Conservation (phyloP, 2,113 vertebrate genomes). For the Fulica atra region DNA sequence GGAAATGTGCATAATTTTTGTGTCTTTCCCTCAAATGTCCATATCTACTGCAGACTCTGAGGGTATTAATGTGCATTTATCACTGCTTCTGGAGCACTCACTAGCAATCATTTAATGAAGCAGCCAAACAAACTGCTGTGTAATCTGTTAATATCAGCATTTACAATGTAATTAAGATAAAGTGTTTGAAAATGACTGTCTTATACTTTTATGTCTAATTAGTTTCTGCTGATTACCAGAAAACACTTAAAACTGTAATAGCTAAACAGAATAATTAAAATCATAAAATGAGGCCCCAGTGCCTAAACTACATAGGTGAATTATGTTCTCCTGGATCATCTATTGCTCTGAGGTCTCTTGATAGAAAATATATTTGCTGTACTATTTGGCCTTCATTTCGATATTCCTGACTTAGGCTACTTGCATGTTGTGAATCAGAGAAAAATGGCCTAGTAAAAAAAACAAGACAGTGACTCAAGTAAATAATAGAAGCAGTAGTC, state of each 20-base stretch:
- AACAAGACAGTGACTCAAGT: not conserved
- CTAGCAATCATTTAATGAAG: constrained; percentile 59
- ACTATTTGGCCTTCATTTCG: not conserved
- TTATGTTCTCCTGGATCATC: not conserved
- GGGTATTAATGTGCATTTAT: constrained; percentile 28
- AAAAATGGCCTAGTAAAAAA: not conserved
- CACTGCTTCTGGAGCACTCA: constrained; percentile 11
- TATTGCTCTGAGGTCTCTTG: not conserved
- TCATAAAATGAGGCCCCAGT: constrained; percentile 4
- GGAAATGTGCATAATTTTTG: not conserved
- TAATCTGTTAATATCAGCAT: constrained; percentile 69
- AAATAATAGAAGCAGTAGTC: not conserved
- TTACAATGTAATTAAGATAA: constrained; percentile 67
- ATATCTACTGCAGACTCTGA: not conserved
- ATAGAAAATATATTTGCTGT: not conserved
- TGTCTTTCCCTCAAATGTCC: not conserved
- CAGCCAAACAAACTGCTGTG: constrained; percentile 41
- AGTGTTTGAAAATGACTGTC: constrained; percentile 58
- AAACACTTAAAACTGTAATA: constrained; percentile 55
- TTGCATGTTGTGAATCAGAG: not conserved
- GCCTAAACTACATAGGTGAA: constrained; percentile 1
- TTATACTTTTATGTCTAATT: constrained; percentile 64
- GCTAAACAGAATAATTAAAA: constrained; percentile 67
- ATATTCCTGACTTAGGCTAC: not conserved
- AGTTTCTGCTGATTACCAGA: constrained; percentile 55